A percentile compares a stretch with the other conserved stretches of the same genome.
phyloP scores from a whole-genome alignment of 2,797 vertebrate species.

The Rhodeus uyekii region DNA sequence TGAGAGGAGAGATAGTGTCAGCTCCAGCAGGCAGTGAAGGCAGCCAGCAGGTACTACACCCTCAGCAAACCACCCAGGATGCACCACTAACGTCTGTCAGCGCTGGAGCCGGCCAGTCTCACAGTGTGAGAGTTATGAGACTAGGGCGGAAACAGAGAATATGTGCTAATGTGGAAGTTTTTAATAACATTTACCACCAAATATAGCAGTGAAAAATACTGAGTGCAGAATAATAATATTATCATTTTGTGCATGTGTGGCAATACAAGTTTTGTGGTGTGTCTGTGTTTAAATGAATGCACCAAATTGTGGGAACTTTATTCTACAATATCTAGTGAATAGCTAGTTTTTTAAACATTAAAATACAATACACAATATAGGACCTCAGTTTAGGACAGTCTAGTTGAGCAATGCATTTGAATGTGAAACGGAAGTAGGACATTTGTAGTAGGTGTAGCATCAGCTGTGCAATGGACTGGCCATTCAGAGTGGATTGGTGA shows the following conservation, averaged over 20 bases:
- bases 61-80: slow-evolving; percentile 60
- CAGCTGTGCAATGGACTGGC: not conserved
- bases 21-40: slow-evolving; percentile 34
- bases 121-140: slow-evolving; percentile 49
- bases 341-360: no score
- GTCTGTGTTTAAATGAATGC: not conserved
- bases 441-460: not conserved
- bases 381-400: not conserved
- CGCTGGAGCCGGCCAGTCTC: slow-evolving; percentile 49
- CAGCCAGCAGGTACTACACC: slow-evolving; percentile 58
- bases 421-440: no score
- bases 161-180: slow-evolving; percentile 34
- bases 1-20: slow-evolving; percentile 44
- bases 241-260: not conserved
- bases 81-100: slow-evolving; percentile 46
- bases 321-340: not conserved
- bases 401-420: no score
- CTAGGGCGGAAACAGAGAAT: slow-evolving; percentile 47
- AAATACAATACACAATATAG: not conserved
- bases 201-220: slow-evolving; percentile 11
- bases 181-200: slow-evolving; percentile 42
- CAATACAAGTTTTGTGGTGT: not conserved
- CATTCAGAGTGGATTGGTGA: no score
- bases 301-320: not conserved
- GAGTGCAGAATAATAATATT: slow-evolving; percentile 12